phyloP scores from a whole-genome alignment of 2,888 invertebrate genomes.

The Phlogophora meticulosa region DNA sequence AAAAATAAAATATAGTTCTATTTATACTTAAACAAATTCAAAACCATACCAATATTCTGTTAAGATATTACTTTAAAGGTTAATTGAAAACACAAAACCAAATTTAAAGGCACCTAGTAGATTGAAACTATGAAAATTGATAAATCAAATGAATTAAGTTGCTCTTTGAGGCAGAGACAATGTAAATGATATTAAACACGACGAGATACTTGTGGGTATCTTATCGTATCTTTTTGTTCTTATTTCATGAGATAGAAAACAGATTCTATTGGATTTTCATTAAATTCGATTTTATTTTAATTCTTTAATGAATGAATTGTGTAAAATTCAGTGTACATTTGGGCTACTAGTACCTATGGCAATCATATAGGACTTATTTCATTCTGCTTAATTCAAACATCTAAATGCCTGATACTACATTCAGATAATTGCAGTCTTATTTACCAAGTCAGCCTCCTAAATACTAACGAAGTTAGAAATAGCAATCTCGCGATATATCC shows the following conservation, averaged over 20 bases:
- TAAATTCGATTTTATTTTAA: not conserved
- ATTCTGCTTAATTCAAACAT: too few relatives aligned
- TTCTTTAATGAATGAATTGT: not conserved
- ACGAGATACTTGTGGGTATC: conserved; percentile 9
- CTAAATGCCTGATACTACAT: too few relatives aligned
- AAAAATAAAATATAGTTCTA: conserved; percentile 9
- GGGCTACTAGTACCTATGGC: conserved; percentile 5
- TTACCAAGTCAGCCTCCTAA: too few relatives aligned
- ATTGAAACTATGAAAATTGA: conserved; percentile 43
- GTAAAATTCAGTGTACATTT: not conserved
- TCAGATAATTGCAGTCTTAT: too few relatives aligned
- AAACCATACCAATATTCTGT: not conserved
- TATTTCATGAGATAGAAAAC: conserved; percentile 19
- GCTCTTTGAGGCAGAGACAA: conserved; percentile 45
- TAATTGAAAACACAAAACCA: conserved; percentile 34
- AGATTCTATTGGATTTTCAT: conserved; percentile 10
- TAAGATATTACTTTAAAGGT: conserved; percentile 20
- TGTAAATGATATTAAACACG: conserved; percentile 33
- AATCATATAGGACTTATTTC: conserved; percentile 15
- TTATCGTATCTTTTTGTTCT: conserved; percentile 14
- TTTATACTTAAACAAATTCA: not conserved
- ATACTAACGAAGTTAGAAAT: too few relatives aligned
- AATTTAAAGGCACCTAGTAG: conserved; percentile 26
- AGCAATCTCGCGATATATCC: too few relatives aligned
- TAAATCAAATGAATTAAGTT: conserved; percentile 38